A percentile compares a stretch with the other conserved stretches of the same genome.
phyloP scores from a whole-genome alignment of 2,797 vertebrate species.

The Anableps anableps region DNA sequence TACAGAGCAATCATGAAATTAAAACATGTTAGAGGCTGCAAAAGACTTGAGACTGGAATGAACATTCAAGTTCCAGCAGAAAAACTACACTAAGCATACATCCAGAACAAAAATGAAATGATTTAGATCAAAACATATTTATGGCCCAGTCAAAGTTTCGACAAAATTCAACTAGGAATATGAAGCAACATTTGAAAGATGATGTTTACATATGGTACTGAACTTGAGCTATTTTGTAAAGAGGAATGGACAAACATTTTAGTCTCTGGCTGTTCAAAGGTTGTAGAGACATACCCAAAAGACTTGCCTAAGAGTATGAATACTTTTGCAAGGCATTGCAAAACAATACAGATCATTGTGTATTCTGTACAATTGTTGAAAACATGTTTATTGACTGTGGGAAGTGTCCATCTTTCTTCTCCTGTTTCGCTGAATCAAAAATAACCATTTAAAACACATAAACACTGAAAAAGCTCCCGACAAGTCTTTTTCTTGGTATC shows the following conservation, averaged over 20 bases:
- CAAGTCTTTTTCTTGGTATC: constrained; percentile 75
- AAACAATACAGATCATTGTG: constrained; percentile 27
- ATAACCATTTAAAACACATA: constrained; percentile 81
- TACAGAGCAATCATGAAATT: background rate
- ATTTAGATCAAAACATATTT: background rate
- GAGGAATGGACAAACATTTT: background rate
- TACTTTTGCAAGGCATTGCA: background rate
- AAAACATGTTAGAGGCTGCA: background rate
- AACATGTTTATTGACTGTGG: constrained; percentile 61
- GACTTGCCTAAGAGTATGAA: background rate
- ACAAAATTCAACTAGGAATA: background rate
- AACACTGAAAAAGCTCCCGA: constrained; percentile 71
- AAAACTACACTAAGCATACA: background rate
- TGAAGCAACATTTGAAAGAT: background rate
- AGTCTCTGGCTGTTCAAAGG: background rate
- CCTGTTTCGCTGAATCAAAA: constrained; percentile 76
- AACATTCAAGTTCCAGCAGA: background rate
- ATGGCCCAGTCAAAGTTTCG: background rate
- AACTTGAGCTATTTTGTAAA: background rate
- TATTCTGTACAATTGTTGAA: constrained; percentile 54
- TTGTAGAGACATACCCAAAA: background rate
- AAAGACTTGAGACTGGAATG: background rate
- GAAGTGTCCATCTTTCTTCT: constrained; percentile 68
- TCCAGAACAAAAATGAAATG: background rate
- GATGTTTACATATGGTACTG: background rate